These are phyloP conservation scores for Hylomyscus alleni DNA, from an alignment of 2,797 vertebrate genomes.

Conservation along the genomic window DNA sequence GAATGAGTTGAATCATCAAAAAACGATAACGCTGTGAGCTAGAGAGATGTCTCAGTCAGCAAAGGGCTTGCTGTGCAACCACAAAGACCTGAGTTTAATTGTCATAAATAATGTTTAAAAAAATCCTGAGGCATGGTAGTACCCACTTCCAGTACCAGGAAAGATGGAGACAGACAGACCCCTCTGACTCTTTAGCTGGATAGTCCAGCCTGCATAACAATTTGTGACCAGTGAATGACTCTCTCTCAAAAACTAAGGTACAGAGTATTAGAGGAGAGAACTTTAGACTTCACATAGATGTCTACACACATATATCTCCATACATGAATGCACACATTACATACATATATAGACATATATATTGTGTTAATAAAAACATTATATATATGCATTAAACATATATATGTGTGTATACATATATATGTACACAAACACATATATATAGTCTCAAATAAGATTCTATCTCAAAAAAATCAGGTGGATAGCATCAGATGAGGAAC, in stretches of 20 bases:
- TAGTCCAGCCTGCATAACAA: neutral
- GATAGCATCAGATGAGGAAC: too few relatives aligned
- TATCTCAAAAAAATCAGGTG: too few relatives aligned
- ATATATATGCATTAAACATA: too few relatives aligned
- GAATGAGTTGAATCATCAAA: neutral
- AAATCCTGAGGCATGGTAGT: neutral
- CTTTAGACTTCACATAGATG: neutral
- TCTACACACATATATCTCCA: neutral
- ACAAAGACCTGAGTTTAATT: neutral
- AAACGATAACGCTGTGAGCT: neutral
- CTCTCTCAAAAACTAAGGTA: neutral
- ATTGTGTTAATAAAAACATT: neutral
- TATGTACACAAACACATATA: too few relatives aligned
- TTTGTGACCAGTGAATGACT: neutral
- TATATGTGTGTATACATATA: neutral
- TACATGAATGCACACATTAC: neutral
- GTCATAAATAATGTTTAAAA: neutral
- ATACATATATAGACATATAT: too few relatives aligned
- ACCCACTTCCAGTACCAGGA: neutral
- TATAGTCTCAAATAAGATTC: too few relatives aligned
- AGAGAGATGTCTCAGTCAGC: neutral
- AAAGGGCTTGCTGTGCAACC: neutral
- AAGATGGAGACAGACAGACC: neutral
- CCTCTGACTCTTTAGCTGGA: neutral
- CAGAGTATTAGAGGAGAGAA: neutral